Base-by-base conservation (phyloP, 2,888 invertebrate species). In the Aporophyla lueneburgensis region DNA sequence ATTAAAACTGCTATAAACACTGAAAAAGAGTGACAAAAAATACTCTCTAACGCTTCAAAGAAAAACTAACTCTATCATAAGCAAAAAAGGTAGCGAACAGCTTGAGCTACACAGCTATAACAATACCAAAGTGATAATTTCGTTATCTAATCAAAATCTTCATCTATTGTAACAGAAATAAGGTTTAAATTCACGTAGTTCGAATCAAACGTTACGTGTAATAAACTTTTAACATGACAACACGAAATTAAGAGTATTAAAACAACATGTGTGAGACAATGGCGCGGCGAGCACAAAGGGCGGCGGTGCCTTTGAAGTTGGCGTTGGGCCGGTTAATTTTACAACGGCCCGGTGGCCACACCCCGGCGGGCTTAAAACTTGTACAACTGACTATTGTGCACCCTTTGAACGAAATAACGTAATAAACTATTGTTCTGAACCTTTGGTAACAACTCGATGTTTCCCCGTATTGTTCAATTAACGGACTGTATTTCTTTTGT, bases 221-320 rank as follows among this genome's bases (percentile, higher is more conserved):
- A 95, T 95, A 95, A 96, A 95, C 93, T 93, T 94, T 94, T 93
- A 94, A 94, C 94, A 95, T 94, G 95, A 95, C 95, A 95, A 94
- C 94, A 94, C 91, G 92, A 94, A 95, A 95, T 95, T 95, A 95
- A 94, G 93, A 91, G 93, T 92, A 94, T 93, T 93, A 93, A 94
- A 94, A 94, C 93, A 94, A 95, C 95, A 94, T 91, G 92, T 93
- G 94, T 91, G 94, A 95, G 95, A 96, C 96, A 96, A 96, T 94
- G 90, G 90, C 56, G 93, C 94, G 94, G 96, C 93, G 88, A 80
- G 88, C 77, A 91, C 95, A 95, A 96, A 95, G 93, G 90, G 83
- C 61, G 86, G 93, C 95, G 94, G 94, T 78, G 87, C 91, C 88
- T 96, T 96, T 96, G 95, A 95, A 87, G 91, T 91, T 87, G 89